Evolutionary conservation across 2,888 invertebrate species (phyloP).

Genomic region (Conomelus anceps): DNA sequence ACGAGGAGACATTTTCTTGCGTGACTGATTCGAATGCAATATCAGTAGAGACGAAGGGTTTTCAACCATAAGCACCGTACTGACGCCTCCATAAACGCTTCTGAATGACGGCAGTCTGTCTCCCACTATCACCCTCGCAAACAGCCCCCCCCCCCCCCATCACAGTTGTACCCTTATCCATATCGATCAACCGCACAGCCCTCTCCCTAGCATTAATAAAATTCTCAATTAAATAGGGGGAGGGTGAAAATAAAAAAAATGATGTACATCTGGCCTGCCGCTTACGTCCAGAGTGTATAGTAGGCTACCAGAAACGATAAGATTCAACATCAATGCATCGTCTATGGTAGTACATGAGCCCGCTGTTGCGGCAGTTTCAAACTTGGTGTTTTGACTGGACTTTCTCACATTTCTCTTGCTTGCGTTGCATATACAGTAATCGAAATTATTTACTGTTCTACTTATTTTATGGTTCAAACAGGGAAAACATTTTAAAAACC

Average conservation of each 20-base stretch:
- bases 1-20: background rate
- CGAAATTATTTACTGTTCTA: no score
- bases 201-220: background rate
- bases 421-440: no score
- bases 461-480: no score
- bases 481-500: no score
- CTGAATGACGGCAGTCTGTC: background rate
- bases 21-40: background rate
- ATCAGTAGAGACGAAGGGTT: background rate
- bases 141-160: background rate
- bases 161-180: background rate
- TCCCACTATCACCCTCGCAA: background rate
- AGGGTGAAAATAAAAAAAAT: background rate
- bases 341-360: no score
- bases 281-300: background rate
- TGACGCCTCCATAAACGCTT: background rate
- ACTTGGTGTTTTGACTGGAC: no score
- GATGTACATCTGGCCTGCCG: background rate
- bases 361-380: no score
- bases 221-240: background rate
- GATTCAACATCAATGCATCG: no score
- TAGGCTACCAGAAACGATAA: no score
- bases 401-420: no score
- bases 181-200: background rate
- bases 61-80: background rate